Percentiles rank a stretch among this genome's conserved stretches.
These are phyloP conservation scores for Promerops cafer DNA, from an alignment of 2,113 vertebrate species.

Conservation along the genomic window DNA sequence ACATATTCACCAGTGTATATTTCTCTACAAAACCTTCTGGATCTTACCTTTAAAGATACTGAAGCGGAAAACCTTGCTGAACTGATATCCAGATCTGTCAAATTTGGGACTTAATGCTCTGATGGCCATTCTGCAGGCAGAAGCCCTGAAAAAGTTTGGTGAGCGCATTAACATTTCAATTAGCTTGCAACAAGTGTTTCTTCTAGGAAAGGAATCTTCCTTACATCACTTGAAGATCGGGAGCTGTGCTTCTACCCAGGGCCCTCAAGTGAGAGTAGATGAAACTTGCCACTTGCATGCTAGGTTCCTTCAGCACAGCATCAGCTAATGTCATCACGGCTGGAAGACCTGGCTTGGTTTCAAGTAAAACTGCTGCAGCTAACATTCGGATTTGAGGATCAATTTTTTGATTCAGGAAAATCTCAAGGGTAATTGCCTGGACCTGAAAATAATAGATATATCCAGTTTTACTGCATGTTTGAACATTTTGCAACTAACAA, in stretches of 20 bases:
- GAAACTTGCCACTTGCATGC: constrained; percentile 61
- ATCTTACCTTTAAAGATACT: constrained; percentile 52
- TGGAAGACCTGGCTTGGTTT: constrained; percentile 57
- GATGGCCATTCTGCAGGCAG: constrained; percentile 56
- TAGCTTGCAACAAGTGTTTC: not conserved
- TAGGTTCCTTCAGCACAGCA: constrained; percentile 52
- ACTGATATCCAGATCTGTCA: not conserved
- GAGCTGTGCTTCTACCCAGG: constrained; percentile 37
- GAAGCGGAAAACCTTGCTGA: constrained; percentile 40
- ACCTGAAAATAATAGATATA: constrained; percentile 45
- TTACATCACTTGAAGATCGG: constrained; percentile 64
- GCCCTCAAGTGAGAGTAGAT: constrained; percentile 52
- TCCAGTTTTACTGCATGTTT: not conserved
- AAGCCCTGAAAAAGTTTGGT: constrained; percentile 15
- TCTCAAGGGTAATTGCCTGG: constrained; percentile 44
- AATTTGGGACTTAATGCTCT: constrained; percentile 38
- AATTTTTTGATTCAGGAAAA: constrained; percentile 50
- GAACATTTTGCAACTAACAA: not conserved
- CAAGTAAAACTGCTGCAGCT: constrained; percentile 46
- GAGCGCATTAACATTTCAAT: not conserved
- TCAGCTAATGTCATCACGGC: constrained; percentile 28
- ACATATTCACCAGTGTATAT: not conserved
- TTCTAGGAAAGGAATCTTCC: not conserved
- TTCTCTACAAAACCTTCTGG: not conserved
- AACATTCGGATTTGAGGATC: constrained; percentile 26